These are phyloP conservation scores for Danio kyathit DNA, from an alignment of 2,797 vertebrate genomes.

Conservation along the genomic window DNA sequence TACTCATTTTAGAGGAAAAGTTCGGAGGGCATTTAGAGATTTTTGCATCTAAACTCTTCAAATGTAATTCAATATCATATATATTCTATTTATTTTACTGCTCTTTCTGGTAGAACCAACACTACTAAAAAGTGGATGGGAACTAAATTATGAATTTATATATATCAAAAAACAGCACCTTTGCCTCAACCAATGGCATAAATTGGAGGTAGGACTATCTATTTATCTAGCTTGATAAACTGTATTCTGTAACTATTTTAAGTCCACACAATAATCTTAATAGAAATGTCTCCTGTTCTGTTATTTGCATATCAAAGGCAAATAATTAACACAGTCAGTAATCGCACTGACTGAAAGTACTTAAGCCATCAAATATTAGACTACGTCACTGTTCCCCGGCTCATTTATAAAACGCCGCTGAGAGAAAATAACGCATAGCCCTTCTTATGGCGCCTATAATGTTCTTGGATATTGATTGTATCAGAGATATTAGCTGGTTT, in stretches of 20 bases:
- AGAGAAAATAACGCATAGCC: slow-evolving; percentile 52
- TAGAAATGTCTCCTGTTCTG: background rate
- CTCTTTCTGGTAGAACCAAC: too few species aligned
- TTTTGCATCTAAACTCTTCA: too few species aligned
- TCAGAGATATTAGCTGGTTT: slow-evolving; percentile 62
- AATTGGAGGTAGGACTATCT: too few species aligned
- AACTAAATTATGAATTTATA: too few species aligned
- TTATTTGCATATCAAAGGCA: slow-evolving; percentile 36
- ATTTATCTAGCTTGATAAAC: background rate
- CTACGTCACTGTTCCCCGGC: slow-evolving; percentile 42
- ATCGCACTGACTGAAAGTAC: slow-evolving; percentile 56
- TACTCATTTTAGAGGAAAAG: too few species aligned
- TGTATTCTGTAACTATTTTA: background rate
- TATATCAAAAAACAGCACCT: too few species aligned
- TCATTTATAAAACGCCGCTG: slow-evolving; percentile 55
- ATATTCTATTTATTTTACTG: too few species aligned
- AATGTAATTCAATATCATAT: too few species aligned
- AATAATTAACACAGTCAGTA: slow-evolving; percentile 52
- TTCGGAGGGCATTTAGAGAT: too few species aligned
- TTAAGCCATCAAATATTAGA: slow-evolving; percentile 58
- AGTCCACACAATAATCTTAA: slow-evolving; percentile 11
- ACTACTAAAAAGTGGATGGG: too few species aligned
- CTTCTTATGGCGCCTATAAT: slow-evolving; percentile 53
- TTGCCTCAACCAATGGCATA: background rate
- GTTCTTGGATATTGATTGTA: slow-evolving; percentile 63